A percentile compares a stretch with the other conserved stretches of the same genome.
Conservation (phyloP, 2,113 vertebrate genomes). For the Calyptommatus sinebrachiatus region DNA sequence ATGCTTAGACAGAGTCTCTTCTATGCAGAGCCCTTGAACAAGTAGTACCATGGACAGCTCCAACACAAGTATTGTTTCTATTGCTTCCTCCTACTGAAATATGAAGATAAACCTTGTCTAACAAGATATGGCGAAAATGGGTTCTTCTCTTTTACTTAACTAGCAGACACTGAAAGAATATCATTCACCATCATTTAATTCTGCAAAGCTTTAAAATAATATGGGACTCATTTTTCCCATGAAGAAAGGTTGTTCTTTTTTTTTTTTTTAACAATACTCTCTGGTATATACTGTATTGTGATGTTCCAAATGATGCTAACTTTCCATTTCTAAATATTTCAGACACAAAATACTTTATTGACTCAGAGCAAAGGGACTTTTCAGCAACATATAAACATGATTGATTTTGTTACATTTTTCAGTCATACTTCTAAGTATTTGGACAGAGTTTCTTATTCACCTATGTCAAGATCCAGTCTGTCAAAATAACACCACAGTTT, state of each 20-base stretch:
- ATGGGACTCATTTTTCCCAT: neutral
- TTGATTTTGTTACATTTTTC: neutral
- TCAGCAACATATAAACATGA: neutral
- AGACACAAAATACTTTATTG: neutral
- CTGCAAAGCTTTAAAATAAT: neutral
- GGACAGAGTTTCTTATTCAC: neutral
- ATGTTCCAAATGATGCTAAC: neutral
- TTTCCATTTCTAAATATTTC: neutral
- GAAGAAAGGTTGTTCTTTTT: no score
- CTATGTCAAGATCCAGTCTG: neutral
- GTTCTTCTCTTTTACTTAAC: neutral
- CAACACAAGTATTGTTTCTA: neutral
- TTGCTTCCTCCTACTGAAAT: neutral
- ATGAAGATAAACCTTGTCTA: neutral
- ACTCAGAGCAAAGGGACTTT: neutral
- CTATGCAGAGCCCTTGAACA: neutral
- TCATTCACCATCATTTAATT: neutral
- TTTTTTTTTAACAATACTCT: neutral
- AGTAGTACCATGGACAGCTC: neutral
- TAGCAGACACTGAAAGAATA: neutral
- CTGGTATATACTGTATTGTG: neutral
- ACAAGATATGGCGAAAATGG: neutral
- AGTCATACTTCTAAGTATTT: constrained; percentile 1
- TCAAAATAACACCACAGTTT: neutral
- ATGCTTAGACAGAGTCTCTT: constrained; percentile 7